These are phyloP conservation scores for Atta cephalotes DNA, from an alignment of 1,140 invertebrate genomes.

Conservation along the genomic window DNA sequence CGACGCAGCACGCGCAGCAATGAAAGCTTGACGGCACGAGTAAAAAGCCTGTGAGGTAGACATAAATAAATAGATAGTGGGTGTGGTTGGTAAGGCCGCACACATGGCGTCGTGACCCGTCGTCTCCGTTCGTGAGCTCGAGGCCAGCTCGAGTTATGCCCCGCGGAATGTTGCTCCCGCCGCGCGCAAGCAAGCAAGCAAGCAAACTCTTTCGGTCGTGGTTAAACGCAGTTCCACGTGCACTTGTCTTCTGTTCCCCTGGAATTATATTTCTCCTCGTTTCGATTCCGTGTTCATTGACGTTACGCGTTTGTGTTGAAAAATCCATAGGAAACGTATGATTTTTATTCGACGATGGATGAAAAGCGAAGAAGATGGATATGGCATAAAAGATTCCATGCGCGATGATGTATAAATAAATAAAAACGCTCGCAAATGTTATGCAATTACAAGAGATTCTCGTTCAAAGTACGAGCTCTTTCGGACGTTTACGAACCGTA, in stretches of 20 bases:
- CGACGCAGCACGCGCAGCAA: conserved; percentile 65
- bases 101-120: conserved; percentile 79
- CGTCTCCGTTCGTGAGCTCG: conserved; percentile 73
- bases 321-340: not conserved
- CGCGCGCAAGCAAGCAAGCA: conserved; percentile 29
- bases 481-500: conserved; percentile 37
- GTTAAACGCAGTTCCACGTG: conserved; percentile 58
- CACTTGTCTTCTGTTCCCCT: not conserved
- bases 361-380: not conserved
- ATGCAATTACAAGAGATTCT: conserved; percentile 5
- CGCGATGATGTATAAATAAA: not conserved
- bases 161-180: conserved; percentile 72
- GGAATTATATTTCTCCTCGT: not conserved
- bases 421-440: conserved; percentile 22
- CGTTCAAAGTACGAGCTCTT: not conserved
- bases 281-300: not conserved
- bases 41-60: conserved; percentile 76
- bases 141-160: conserved; percentile 74
- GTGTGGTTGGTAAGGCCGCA: conserved; percentile 77
- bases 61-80: conserved; percentile 77
- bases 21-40: conserved; percentile 73
- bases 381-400: not conserved
- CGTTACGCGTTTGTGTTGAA: not conserved
- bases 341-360: not conserved
- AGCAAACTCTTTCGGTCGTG: conserved; percentile 60